Evolutionary conservation across 2,797 vertebrate species (phyloP), one percentile per base, ranked within the genome.

Genomic region (Chloroceryle amazona): DNA sequence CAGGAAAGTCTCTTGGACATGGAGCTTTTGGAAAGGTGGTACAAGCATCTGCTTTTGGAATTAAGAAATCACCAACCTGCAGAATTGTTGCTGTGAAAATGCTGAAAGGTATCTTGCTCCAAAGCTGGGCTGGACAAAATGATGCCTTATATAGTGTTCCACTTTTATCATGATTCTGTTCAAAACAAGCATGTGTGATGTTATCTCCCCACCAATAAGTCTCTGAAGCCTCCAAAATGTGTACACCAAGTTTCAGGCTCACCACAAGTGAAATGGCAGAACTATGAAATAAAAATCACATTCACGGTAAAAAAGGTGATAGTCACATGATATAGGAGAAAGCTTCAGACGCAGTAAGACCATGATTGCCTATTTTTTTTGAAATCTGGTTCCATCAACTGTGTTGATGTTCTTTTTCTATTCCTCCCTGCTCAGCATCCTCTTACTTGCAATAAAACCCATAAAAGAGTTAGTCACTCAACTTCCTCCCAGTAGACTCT

Each of bases 21-120:
- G 99, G 99, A 63, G 99, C 99, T 65, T 99, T 99, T 29, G 99
- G 99, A 39, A 99, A 99, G 95, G 99, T 99, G 93, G 98, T 99
- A 60, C 99, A 99, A 97, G 99, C 99, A 1, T 99, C 99, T 41
- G 99, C 99, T 8, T 99, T 99, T 80, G 99, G 99, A 81, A 99
- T 99, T 67, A 98, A 98, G 87, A 98, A 98, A 84, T 97, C 98
- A n/a, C 97, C 98, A 86, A 98, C 98, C 6, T 99, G 99, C 98
- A 98, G 98, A 94, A 99, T 99, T 8, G 99, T 99, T 84, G 99
- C 99, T 47, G 99, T 99, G 54, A 99, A 99, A 97, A 99, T 99
- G 99, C 98, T 99, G 81, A 99, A 99, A 99, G 99, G 99, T 99
- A 98, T 39, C 37, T 31, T 57, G 49, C 31, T 47, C 8, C 35